These are phyloP conservation scores for Crocallis elinguaria DNA, from an alignment of 2,888 invertebrate species.

Conservation along the genomic window DNA sequence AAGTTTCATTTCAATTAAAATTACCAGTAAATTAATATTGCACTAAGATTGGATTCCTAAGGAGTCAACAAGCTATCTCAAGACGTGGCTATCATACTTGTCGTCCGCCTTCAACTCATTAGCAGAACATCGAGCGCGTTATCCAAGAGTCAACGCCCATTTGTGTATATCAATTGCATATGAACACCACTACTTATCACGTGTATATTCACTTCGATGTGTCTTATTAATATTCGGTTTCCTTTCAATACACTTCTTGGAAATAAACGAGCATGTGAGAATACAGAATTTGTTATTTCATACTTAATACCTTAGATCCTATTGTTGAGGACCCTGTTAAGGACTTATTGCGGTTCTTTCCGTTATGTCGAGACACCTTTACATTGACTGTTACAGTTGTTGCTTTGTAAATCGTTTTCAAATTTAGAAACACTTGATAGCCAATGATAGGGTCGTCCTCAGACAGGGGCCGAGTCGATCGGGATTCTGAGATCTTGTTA, in stretches of 20 bases:
- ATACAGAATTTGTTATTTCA: background rate
- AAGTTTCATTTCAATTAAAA: background rate
- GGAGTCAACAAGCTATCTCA: constrained; percentile 17
- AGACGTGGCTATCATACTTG: constrained; percentile 16
- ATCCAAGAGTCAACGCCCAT: constrained; percentile 48
- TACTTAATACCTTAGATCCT: background rate
- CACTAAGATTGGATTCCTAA: constrained; percentile 1
- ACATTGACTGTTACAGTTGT: background rate
- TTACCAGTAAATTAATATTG: background rate
- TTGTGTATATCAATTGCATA: constrained; percentile 36
- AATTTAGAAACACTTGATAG: constrained; percentile 40
- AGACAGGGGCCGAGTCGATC: constrained; percentile 50
- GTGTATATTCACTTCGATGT: constrained; percentile 29
- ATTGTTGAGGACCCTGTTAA: background rate
- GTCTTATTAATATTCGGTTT: constrained; percentile 28
- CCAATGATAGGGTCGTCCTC: constrained; percentile 38
- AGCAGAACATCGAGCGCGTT: constrained; percentile 40
- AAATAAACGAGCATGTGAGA: constrained; percentile 8
- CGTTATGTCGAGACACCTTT: background rate
- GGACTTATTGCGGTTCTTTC: background rate
- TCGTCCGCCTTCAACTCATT: constrained; percentile 24
- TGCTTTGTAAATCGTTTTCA: constrained; percentile 14
- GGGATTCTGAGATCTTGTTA: constrained; percentile 69
- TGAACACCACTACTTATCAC: constrained; percentile 20
- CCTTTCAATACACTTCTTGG: constrained; percentile 15